Percentiles rank a stretch among this genome's conserved stretches.
These are phyloP conservation scores for Pissodes strobi DNA, from an alignment of 1,140 invertebrate species.

Conservation along the genomic window DNA sequence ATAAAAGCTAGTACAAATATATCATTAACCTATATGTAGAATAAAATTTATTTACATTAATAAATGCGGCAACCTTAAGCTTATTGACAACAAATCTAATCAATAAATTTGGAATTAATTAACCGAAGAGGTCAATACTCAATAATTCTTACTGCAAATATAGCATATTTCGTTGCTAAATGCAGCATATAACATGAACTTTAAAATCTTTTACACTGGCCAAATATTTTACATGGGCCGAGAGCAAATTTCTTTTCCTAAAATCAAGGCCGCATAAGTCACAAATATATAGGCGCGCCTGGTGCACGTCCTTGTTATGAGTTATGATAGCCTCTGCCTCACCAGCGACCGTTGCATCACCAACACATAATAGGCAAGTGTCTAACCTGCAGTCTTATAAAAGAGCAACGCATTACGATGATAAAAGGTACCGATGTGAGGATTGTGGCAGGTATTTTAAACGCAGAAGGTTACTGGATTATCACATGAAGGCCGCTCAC, in stretches of 20 bases:
- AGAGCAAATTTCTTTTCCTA: slow-evolving; percentile 65
- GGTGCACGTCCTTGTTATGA: slow-evolving; percentile 66
- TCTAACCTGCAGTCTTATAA: slow-evolving; percentile 78
- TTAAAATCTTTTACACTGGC: slow-evolving; percentile 61
- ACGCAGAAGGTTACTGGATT: slow-evolving; percentile 70
- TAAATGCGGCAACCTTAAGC: too few species aligned
- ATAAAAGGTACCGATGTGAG: too few species aligned
- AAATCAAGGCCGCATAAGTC: slow-evolving; percentile 71
- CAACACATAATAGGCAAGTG: slow-evolving; percentile 64
- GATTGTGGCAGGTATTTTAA: slow-evolving; percentile 71
- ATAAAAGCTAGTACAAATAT: too few species aligned
- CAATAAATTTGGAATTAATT: too few species aligned
- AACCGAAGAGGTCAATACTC: too few species aligned
- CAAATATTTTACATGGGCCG: slow-evolving; percentile 68
- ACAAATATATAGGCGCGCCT: slow-evolving; percentile 70
- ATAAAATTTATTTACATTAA: too few species aligned
- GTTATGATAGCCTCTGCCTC: slow-evolving; percentile 64
- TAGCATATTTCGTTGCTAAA: too few species aligned
- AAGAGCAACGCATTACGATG: slow-evolving; percentile 76
- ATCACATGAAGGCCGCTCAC: slow-evolving; percentile 80
- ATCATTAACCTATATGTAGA: too few species aligned
- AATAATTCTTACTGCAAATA: too few species aligned
- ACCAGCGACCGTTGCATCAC: slow-evolving; percentile 54
- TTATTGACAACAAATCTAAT: too few species aligned
- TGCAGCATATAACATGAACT: too few species aligned